phyloP scores from a whole-genome alignment of 1,140 invertebrate genomes.

The Sitodiplosis mosellana region DNA sequence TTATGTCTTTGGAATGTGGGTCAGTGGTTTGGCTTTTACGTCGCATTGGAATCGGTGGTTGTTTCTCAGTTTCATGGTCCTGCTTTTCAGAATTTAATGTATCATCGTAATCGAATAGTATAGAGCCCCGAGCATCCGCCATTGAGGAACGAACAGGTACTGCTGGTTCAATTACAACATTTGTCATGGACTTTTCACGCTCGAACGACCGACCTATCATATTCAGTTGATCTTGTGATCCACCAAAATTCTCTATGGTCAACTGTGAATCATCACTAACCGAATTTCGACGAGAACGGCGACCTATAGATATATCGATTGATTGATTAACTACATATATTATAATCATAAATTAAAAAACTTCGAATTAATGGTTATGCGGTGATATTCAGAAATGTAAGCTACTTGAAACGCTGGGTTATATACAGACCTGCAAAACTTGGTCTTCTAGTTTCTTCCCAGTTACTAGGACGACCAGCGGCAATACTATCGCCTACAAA shows the following conservation, averaged over 20 bases:
- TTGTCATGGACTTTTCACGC: slow-evolving; percentile 30
- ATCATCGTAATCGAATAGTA: slow-evolving; percentile 49
- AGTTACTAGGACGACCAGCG: slow-evolving; percentile 67
- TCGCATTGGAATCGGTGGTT: background rate
- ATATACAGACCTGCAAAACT: slow-evolving; percentile 44
- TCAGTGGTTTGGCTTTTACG: slow-evolving; percentile 28
- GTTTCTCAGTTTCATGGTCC: slow-evolving; percentile 32
- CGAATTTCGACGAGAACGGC: slow-evolving; percentile 66
- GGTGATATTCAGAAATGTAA: background rate
- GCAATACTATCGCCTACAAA: slow-evolving; percentile 32
- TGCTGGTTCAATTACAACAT: slow-evolving; percentile 30
- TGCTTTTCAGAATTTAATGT: slow-evolving; percentile 28
- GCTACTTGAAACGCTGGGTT: too few species aligned
- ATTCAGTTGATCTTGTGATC: slow-evolving; percentile 58
- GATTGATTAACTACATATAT: background rate
- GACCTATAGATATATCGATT: slow-evolving; percentile 14
- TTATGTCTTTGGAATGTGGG: slow-evolving; percentile 32
- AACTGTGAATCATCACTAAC: slow-evolving; percentile 73
- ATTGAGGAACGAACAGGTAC: slow-evolving; percentile 46
- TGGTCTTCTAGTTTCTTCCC: slow-evolving; percentile 50
- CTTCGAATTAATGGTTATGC: background rate
- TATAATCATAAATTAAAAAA: background rate
- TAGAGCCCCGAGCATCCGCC: slow-evolving; percentile 51
- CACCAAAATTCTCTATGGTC: slow-evolving; percentile 82
- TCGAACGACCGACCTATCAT: slow-evolving; percentile 33